These are phyloP conservation scores for Orchestes rusci DNA, from an alignment of 2,888 invertebrate genomes.

Conservation along the genomic window DNA sequence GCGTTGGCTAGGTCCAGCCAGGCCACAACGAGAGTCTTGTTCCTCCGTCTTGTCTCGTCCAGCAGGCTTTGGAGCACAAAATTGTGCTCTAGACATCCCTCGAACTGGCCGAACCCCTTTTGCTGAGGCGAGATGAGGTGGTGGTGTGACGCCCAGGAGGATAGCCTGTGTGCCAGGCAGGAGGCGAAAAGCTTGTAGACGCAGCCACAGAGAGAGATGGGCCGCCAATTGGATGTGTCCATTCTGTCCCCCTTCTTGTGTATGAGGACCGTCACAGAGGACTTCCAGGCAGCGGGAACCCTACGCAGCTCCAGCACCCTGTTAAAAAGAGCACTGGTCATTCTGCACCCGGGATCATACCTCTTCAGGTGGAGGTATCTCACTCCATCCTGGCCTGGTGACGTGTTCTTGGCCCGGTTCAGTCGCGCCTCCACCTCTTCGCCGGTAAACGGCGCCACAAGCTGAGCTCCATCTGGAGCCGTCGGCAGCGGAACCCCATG, in stretches of 20 bases:
- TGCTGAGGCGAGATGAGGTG: slow-evolving; percentile 25
- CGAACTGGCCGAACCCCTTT: slow-evolving; percentile 37
- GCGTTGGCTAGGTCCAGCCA: slow-evolving; percentile 41
- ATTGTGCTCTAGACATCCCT: slow-evolving; percentile 38
- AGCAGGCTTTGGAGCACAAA: slow-evolving; percentile 34
- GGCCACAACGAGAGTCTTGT: slow-evolving; percentile 28
- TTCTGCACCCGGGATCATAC: slow-evolving; percentile 15
- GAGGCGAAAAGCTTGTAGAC: slow-evolving; percentile 29
- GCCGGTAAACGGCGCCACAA: too few species aligned
- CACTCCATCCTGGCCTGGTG: slow-evolving; percentile 18
- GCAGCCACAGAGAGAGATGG: slow-evolving; percentile 31
- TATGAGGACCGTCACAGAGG: slow-evolving; percentile 12
- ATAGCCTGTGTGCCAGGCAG: slow-evolving; percentile 19
- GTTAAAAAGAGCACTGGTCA: slow-evolving; percentile 2
- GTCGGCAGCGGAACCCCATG: slow-evolving; percentile 2
- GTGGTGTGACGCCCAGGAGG: slow-evolving; percentile 19
- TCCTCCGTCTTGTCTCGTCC: slow-evolving; percentile 22
- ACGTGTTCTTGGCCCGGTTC: slow-evolving; percentile 8
- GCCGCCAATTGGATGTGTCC: slow-evolving; percentile 32
- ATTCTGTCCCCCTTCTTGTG: slow-evolving; percentile 22
- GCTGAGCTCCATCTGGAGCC: too few species aligned
- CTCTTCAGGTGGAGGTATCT: slow-evolving; percentile 8
- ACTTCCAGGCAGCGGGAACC: slow-evolving; percentile 9
- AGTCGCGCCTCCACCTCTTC: slow-evolving; percentile 1
- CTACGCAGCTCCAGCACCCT: background rate